Evolutionary conservation across 35 echinoderm and acorn worm genomes (phyloP), one percentile per base, ranked within the genome.

Genomic region (Patiria miniata): DNA sequence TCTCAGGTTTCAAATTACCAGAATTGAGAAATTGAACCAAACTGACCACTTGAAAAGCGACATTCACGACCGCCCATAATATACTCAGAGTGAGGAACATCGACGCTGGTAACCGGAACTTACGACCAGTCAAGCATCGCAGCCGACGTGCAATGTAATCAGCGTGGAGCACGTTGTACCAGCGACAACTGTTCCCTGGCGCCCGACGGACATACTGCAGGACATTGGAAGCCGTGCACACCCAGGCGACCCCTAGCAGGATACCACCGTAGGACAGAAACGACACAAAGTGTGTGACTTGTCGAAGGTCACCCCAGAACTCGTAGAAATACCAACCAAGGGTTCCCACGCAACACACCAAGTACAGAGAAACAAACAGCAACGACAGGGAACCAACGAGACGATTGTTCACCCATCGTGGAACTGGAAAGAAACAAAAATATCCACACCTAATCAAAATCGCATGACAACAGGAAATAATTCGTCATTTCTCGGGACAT

Each of bases 151-250:
- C 44, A 36, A 79, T 55, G 30, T 79, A 87, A 39, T 87, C 85
- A 23, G 52, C 65, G 23, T 87, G 85, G 26, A 87, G 39, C 85
- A 87, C 47, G 16, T 47, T 69, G 39, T 77, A 54, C 85, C 85
- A 87, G 8, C 39, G 44, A 37, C 85, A 52, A 50, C 53, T 5
- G 17, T 1, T 39, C 44, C 65, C 76, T 78, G 76, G 73, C 37
- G 8, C 7, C 47, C 30, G 47, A 39, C 85, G 37, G n/a, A 77
- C 10, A 68, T 55, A 87, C n/a, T 87, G 77, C 34, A 44, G 19
- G 39, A 17, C 16, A 8, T 55, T 79, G 19, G 50, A 42, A 39
- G 38, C 77, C 5, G 39, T 19, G 33, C 85, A 87, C 42, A 87
- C 77, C 16, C 78, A 53, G 40, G 76, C 47, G 14, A 87, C 85